Base-by-base conservation (phyloP, 2,113 vertebrate species). In the Melanostigma gelatinosum region DNA sequence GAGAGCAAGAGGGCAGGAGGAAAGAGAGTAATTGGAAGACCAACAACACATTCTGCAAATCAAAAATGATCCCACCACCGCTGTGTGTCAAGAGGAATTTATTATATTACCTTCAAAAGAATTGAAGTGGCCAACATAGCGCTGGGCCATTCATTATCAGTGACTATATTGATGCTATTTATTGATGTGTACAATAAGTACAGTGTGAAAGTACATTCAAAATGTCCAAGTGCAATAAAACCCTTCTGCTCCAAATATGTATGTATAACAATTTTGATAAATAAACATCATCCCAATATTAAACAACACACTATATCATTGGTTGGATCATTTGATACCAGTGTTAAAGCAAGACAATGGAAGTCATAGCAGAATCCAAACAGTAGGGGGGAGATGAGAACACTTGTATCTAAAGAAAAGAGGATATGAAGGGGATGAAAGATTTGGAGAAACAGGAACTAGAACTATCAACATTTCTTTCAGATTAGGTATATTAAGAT, bases 1-100 rank as follows among this genome's bases (percentile, higher is more conserved):
- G 54, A 38, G 69, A 72, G 54, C 66, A 72, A 72, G 46, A 72
- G 60, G 68, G 75, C 60, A 75, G 80, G 44, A 74, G 68, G 50
- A 79, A 67, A 34, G 60, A 65, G 57, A 81, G 73, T 79, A 71
- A 79, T 46, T 84, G 83, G 67, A 77, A 75, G 58, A 77, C 64
- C 77, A 69, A 84, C 80, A 83, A 73, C 58, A 82, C 64, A 82
- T 79, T 79, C 57, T 79, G 75, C 60, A 86, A 85, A 82, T 82
- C 54, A 71, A 72, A 63, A 82, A 74, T 57, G 3, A 54, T n/a
- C 55, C 72, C 29, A 54, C 42, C 15, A 63, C 34, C n/a, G 52
- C 44, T 36, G 2, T 1, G 10, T n/a, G 44, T 80, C 36, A 73
- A 75, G 29, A 55, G 20, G 32, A 68, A 64, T 48, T 64, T 67